phyloP scores from a whole-genome alignment of 2,888 invertebrate genomes.

The Stomorhina lunata region DNA sequence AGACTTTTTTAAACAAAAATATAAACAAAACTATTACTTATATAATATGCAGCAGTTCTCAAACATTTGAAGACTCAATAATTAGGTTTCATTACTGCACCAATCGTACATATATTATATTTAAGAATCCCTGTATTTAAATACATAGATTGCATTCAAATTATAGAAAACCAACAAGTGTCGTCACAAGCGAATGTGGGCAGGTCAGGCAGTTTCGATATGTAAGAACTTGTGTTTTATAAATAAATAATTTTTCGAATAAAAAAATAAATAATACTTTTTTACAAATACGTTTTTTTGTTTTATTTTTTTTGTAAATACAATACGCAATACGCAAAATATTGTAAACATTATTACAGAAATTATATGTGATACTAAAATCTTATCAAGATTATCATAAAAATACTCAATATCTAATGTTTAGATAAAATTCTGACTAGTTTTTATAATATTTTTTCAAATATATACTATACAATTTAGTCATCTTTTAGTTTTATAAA shows the following conservation, averaged over 20 bases:
- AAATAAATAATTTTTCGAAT: not conserved
- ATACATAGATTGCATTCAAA: not conserved
- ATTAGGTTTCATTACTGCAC: too few relatives aligned
- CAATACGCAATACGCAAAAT: constrained; percentile 10
- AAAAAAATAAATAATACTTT: not conserved
- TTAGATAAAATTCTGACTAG: not conserved
- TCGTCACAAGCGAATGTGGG: constrained; percentile 72
- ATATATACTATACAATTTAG: too few relatives aligned
- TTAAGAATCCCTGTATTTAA: not conserved
- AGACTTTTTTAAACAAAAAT: not conserved
- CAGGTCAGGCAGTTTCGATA: constrained; percentile 74
- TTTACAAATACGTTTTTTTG: not conserved
- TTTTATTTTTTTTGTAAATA: constrained; percentile 2
- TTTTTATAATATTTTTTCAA: not conserved
- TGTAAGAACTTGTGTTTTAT: constrained; percentile 28
- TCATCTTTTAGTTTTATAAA: too few relatives aligned
- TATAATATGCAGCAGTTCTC: not conserved
- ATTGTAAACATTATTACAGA: constrained; percentile 32
- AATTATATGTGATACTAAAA: not conserved
- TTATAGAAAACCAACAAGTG: constrained; percentile 63
- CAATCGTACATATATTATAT: too few relatives aligned
- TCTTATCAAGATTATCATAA: not conserved
- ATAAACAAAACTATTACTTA: constrained; percentile 6
- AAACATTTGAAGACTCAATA: not conserved
- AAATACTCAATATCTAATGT: not conserved